Evolutionary conservation across 2,888 invertebrate genomes (phyloP), one percentile per base, ranked within the genome.

Genomic region (Sarcophaga variegata): DNA sequence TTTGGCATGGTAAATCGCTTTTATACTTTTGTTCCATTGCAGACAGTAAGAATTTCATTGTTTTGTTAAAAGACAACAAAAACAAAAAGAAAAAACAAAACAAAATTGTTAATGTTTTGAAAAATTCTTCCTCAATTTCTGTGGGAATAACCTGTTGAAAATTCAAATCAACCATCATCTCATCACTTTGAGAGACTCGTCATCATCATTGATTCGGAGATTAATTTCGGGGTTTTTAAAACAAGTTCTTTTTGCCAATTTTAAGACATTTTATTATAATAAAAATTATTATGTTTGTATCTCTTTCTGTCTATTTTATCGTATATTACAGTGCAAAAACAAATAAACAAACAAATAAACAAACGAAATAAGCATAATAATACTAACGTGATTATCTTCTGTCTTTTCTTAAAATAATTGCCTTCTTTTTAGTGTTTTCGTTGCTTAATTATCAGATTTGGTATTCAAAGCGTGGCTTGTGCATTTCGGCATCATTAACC

Each of bases 21-120:
- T 76, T 85, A 85, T 85, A 85, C 76, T 67, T 54, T 54, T 20
- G 45, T 10, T 14, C 14, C 14, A 5, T 54, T 54, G 17, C 12
- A 54, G 27, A 25, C 2, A 3, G 22, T 20, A 62, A 62, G n/a
- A 11, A 11, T 45, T 45, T 37, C 10, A 37, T 8, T 37, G 37
- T 37, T 62, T 72, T 10, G 62, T 49, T 27, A 10, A 4, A 25
- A 59, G 3, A 66, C 8, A 37, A 22, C 22, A 22, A 22, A 8
- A 37, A 1, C 8, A 37, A 37, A 37, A 6, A 37, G 4, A 4
- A 27, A 27, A 4, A 37, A 37, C 37, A 37, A 37, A 37, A 10
- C 37, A 37, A 2, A 37, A 37, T 37, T 20, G 25, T 11, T 47
- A 12, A 8, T 62, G 20, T 69, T 59, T 71, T 10, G 71, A 17